Percentiles rank a stretch among this genome's conserved stretches.
Conservation (phyloP, 2,888 invertebrate species). For the Physocephala rufipes region DNA sequence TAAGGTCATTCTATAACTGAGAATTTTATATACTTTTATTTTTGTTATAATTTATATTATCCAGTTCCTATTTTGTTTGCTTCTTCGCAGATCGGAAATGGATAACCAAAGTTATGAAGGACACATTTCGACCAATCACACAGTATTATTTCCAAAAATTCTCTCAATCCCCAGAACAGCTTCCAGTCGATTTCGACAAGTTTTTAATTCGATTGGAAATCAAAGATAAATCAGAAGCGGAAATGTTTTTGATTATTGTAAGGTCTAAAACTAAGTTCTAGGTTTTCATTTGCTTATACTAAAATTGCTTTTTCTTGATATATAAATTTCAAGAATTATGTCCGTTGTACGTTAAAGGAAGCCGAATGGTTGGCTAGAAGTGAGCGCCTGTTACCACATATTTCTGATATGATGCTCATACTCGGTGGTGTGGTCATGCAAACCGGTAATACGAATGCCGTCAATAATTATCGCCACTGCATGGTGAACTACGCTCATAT, state of each 20-base stretch:
- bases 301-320: slow-evolving; percentile 4
- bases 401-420: slow-evolving; percentile 54
- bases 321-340: slow-evolving; percentile 48
- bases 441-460: slow-evolving; percentile 50
- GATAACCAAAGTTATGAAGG: slow-evolving; percentile 54
- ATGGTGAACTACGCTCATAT: slow-evolving; percentile 55
- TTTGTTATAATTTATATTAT: neutral
- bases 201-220: slow-evolving; percentile 53
- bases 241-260: slow-evolving; percentile 56
- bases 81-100: slow-evolving; percentile 54
- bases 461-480: slow-evolving; percentile 54
- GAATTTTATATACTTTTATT: too few species aligned
- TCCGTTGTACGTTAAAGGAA: slow-evolving; percentile 58
- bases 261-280: too few species aligned
- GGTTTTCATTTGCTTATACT: neutral
- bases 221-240: slow-evolving; percentile 50
- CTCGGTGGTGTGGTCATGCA: slow-evolving; percentile 53
- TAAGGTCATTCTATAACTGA: too few species aligned
- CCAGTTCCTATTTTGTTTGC: neutral
- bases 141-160: slow-evolving; percentile 60
- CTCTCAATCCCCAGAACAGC: slow-evolving; percentile 47
- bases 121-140: slow-evolving; percentile 51
- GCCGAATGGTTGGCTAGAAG: slow-evolving; percentile 57
- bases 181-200: slow-evolving; percentile 52
- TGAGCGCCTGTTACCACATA: slow-evolving; percentile 51